phyloP scores from a whole-genome alignment of 1,140 invertebrate species.

The Marisa cornuarietis region DNA sequence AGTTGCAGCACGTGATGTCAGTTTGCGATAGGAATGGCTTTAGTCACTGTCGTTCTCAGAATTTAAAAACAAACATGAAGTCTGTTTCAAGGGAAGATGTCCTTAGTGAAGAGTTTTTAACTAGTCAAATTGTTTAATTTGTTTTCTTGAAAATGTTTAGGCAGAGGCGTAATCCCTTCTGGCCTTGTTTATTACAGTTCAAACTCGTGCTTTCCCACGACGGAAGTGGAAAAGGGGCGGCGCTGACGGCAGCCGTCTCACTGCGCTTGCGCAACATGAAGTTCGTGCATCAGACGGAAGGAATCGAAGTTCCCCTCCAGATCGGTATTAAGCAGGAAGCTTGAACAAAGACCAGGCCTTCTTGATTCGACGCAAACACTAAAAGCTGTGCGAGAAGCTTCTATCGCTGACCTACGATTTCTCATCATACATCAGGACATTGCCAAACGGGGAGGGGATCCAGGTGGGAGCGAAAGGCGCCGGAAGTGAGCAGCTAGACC shows the following conservation, averaged over 20 bases:
- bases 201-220: slow-evolving; percentile 97
- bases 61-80: too few species aligned
- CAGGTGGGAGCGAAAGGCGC: background rate
- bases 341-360: background rate
- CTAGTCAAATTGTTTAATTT: too few species aligned
- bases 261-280: slow-evolving; percentile 40
- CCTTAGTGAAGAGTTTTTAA: too few species aligned
- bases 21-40: background rate
- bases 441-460: background rate
- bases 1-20: background rate
- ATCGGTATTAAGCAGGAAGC: slow-evolving; percentile 17
- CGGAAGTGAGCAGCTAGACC: background rate
- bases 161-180: background rate
- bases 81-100: too few species aligned
- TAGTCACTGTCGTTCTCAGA: too few species aligned
- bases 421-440: background rate
- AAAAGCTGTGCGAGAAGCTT: background rate
- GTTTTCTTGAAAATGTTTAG: background rate
- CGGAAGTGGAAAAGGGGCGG: slow-evolving; percentile 97
- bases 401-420: background rate
- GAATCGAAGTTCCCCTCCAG: background rate
- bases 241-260: slow-evolving; percentile 94
- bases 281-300: background rate
- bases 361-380: background rate
- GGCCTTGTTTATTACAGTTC: slow-evolving; percentile 75